Base-by-base conservation (phyloP, 2,888 invertebrate species). In the Amblyteles armatorius region DNA sequence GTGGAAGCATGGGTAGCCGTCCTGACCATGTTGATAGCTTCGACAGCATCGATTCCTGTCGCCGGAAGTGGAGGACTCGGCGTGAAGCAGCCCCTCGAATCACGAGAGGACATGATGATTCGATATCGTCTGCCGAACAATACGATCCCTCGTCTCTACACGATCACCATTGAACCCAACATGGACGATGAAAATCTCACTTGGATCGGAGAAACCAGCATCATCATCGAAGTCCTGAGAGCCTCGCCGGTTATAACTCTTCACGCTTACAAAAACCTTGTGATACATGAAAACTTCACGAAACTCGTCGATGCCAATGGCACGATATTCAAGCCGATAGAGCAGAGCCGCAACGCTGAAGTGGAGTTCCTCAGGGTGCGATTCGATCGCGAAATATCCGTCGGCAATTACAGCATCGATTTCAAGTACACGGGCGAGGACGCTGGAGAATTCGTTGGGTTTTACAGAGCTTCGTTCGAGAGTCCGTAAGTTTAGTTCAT, bases 391-490 rank as follows among this genome's bases (percentile, higher is more conserved):
- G 69, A 80, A 44, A 68, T 88, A 55, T 60, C 79, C n/a, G 52
- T 88, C 63, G 94, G 95, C 7, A 95, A 95, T 89, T 96, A 96
- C 85, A 95, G 94, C 0, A 90, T 96, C 33, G 94, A 95, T 88
- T 90, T 96, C 6, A 94, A 95, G 1, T 96, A 95, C 90, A 92
- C 94, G 36, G 96, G 96, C 9, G 92, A 91, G 44, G 95, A 96
- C 29, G 95, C 95, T 9, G 95, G 95, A 88, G 94, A 95, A 11
- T 91, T 96, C 79, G 95, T 94, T 71, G 97, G 97, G 65, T 96
- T 97, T 90, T 97, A 96, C 90, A 95, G 95, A 88, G 96, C 96
- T 87, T 95, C 95, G 63, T 96, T 96, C 88, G 3, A 2, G n/a
- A 0, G 2, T 6, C 3, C 29, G 84, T 84, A 77, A 80, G 84